Evolutionary conservation across 1,140 invertebrate genomes (phyloP).

Genomic region (Aphis gossypii): DNA sequence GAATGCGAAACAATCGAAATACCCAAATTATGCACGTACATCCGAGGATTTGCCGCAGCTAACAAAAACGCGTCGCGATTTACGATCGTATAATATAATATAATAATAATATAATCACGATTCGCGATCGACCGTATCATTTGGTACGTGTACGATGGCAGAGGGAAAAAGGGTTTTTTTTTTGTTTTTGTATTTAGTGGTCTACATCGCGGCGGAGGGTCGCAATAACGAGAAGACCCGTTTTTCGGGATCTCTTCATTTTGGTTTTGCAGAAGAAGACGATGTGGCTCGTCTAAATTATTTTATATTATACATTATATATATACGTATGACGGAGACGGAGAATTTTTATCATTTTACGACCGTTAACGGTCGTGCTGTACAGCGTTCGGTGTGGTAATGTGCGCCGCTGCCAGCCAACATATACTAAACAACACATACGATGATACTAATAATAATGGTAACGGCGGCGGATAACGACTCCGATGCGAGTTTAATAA

Average conservation of each 20-base stretch:
- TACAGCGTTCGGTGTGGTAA: not conserved
- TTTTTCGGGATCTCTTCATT: not conserved
- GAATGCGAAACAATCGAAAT: not conserved
- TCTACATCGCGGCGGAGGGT: not conserved
- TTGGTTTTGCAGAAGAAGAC: not conserved
- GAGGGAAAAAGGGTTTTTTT: not conserved
- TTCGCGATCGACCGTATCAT: not conserved
- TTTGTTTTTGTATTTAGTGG: too few relatives aligned
- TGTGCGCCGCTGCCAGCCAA: not conserved
- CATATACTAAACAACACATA: not conserved
- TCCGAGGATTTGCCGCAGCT: not conserved
- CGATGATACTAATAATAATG: conserved; percentile 48
- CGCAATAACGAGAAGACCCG: not conserved
- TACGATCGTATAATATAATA: too few relatives aligned
- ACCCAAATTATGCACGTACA: not conserved
- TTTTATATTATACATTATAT: not conserved
- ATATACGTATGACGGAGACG: not conserved
- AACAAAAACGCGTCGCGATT: too few relatives aligned
- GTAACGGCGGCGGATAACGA: conserved; percentile 51
- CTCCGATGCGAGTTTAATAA: conserved; percentile 51
- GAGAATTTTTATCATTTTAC: conserved; percentile 57
- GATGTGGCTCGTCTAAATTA: not conserved
- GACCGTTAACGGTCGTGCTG: conserved; percentile 43
- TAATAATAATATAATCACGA: too few relatives aligned
- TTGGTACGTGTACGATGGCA: not conserved